These are phyloP conservation scores for Glomeris maerens DNA, from an alignment of 1,140 invertebrate genomes.

Conservation along the genomic window DNA sequence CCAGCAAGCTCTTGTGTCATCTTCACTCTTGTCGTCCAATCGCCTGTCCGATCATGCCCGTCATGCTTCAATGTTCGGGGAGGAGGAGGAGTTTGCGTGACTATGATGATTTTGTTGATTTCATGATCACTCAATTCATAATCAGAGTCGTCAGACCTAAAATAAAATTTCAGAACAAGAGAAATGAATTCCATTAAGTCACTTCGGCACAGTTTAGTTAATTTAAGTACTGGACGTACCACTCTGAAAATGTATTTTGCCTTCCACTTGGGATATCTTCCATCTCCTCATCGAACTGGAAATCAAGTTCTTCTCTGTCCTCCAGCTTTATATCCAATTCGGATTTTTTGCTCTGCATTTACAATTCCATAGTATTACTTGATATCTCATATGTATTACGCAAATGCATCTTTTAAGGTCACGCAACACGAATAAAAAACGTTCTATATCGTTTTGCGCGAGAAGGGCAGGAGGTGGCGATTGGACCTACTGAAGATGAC, in stretches of 20 bases:
- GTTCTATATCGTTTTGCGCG: conserved; percentile 5
- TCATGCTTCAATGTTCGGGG: conserved; percentile 49
- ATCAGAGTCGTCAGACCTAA: conserved; percentile 55
- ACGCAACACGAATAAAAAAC: conserved; percentile 4
- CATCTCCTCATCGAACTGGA: conserved; percentile 93
- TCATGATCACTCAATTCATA: conserved; percentile 80
- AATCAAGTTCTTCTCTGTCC: conserved; percentile 77
- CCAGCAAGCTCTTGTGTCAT: conserved; percentile 86
- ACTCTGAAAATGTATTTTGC: conserved; percentile 67
- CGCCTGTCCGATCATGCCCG: conserved; percentile 73
- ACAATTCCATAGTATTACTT: background rate
- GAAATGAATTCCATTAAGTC: conserved; percentile 7
- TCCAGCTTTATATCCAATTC: conserved; percentile 25
- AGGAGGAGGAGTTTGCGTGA: conserved; percentile 60
- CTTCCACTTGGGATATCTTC: conserved; percentile 50
- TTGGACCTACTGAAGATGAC: too few relatives aligned
- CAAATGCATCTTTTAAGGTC: too few relatives aligned
- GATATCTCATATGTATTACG: too few relatives aligned
- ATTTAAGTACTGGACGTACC: conserved; percentile 31
- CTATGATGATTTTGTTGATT: conserved; percentile 87
- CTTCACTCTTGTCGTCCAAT: conserved; percentile 67
- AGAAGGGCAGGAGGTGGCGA: too few relatives aligned
- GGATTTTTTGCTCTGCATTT: conserved; percentile 12
- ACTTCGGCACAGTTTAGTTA: background rate
- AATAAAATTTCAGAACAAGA: conserved; percentile 8